Evolutionary conservation across 2,888 invertebrate genomes (phyloP), one percentile per base, ranked within the genome.

Genomic region (Chalcosyrphus nemorum): DNA sequence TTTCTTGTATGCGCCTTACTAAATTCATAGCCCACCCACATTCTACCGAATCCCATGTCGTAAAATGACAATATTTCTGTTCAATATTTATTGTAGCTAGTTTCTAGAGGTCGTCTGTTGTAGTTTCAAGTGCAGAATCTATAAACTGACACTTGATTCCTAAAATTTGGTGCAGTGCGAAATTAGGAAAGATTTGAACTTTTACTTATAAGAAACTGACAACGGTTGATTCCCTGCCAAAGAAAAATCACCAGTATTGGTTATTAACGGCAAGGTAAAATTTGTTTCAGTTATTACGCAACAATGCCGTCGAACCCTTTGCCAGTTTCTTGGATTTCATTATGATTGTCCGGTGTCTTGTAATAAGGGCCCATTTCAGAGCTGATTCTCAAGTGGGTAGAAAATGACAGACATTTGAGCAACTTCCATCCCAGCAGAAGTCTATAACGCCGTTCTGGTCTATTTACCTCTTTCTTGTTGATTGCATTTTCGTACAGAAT

Each of bases 361-460:
- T 99, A 99, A 92, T 99, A 99, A 92, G 94, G 99, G 87, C 99
- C 99, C 17, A 98, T 99, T 90, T 97, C 98, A 45, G 99, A 99
- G 92, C 92, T 99, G 87, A 99, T 99, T 89, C 98, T 98, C 43
- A 99, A 99, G 92, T 99, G 89, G 99, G 99, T 54, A 99, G 91
- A 99, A 99, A 92, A 99, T 99, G 99, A 99, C 99, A 92, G 99
- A 99, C 59, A 99, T 99, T 89, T 99, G 99, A 92, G 99, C 99
- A 81, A 99, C 99, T 74, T 96, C 98, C 9, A 99, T 99, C n/a
- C 99, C 99, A 27, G 99, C 99, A 86, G 99, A 99, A 92, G 93
- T 99, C 80, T 99, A 99, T 93, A 99, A 99, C 92, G 99, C 99
- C 86, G 99, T 99, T 4, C 93, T 99, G 86, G 99, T 99, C 17